These are phyloP conservation scores for Platichthys stellatus DNA, from an alignment of 2,113 vertebrate genomes.

Conservation along the genomic window DNA sequence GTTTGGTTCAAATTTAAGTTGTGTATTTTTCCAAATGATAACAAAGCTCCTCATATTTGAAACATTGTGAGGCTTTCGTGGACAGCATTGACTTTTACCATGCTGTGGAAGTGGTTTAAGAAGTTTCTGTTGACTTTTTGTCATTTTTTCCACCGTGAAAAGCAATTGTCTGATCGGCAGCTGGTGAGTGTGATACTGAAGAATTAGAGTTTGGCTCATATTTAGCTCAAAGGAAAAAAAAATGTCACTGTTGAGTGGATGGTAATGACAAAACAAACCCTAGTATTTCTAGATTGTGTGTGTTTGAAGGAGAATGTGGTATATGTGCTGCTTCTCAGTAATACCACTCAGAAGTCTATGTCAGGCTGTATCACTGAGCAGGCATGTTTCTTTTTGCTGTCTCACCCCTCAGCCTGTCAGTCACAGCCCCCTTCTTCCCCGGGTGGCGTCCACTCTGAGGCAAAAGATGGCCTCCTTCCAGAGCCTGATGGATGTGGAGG, in stretches of 20 bases:
- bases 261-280: too few relatives aligned
- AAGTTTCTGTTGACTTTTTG: neutral
- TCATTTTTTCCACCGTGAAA: neutral
- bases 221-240: neutral
- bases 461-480: slow-evolving; percentile 84
- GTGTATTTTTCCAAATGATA: neutral
- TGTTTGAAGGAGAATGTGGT: slow-evolving; percentile 9
- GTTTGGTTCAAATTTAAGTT: neutral
- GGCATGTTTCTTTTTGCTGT: slow-evolving; percentile 48
- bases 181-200: neutral
- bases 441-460: slow-evolving; percentile 74
- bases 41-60: neutral
- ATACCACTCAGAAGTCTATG: slow-evolving; percentile 5
- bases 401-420: slow-evolving; percentile 64
- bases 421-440: slow-evolving; percentile 66
- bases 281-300: neutral
- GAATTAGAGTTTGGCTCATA: neutral
- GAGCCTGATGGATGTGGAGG: slow-evolving; percentile 76
- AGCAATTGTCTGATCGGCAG: neutral
- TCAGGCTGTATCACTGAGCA: slow-evolving; percentile 48
- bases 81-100: neutral
- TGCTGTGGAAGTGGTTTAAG: slow-evolving; percentile 29
- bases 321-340: slow-evolving; percentile 34
- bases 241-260: too few relatives aligned
- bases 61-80: neutral